Evolutionary conservation across 2,797 vertebrate genomes (phyloP).

Genomic region (Phylloscopus collybita): DNA sequence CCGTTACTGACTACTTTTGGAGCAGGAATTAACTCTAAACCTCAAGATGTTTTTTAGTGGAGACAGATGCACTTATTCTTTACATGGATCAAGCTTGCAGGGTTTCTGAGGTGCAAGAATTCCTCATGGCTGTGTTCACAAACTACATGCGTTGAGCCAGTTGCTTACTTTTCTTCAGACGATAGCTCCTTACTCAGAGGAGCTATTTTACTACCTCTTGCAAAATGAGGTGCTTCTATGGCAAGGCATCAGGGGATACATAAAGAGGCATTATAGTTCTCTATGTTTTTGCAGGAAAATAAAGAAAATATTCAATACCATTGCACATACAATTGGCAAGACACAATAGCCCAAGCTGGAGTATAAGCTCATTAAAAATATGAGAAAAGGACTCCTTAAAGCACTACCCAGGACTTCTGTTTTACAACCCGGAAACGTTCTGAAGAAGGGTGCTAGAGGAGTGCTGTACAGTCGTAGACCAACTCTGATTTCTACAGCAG

Average conservation of each 20-base stretch:
- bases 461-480: background rate
- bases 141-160: background rate
- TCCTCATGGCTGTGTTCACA: background rate
- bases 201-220: background rate
- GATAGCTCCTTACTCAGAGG: background rate
- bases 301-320: background rate
- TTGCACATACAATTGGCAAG: background rate
- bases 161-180: background rate
- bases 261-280: background rate
- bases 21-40: background rate
- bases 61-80: background rate
- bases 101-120: background rate
- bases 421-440: background rate
- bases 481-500: background rate
- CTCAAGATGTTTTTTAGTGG: background rate
- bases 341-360: background rate
- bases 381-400: background rate
- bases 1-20: background rate
- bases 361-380: background rate
- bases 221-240: background rate
- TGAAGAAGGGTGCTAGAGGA: background rate
- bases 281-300: background rate
- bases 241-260: background rate
- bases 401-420: background rate
- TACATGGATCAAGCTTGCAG: background rate